Evolutionary conservation across 2,113 vertebrate species (phyloP).

Genomic region (Aix galericulata): DNA sequence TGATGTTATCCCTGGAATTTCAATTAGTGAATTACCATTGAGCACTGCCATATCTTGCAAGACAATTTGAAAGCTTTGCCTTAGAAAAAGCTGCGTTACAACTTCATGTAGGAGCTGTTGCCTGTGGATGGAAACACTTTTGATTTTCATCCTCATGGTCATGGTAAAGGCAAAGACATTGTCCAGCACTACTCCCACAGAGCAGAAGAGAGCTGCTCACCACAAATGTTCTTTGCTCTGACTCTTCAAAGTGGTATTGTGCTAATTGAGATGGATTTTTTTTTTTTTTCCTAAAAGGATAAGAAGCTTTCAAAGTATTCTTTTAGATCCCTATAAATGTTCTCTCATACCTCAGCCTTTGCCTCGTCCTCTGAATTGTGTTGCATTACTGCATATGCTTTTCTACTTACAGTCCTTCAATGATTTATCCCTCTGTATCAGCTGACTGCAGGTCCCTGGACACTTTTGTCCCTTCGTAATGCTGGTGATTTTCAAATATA

Average conservation of each 20-base stretch:
- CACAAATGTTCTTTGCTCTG: background rate
- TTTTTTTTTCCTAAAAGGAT: background rate
- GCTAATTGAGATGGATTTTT: background rate
- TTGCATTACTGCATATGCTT: background rate
- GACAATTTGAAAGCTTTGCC: background rate
- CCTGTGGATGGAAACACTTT: background rate
- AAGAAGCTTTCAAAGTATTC: background rate
- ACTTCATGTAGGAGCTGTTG: background rate
- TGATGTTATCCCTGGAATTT: background rate
- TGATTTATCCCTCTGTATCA: background rate
- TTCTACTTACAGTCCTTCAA: background rate
- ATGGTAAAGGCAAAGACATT: background rate
- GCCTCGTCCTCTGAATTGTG: background rate
- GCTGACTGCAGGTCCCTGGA: background rate
- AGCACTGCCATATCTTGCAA: background rate
- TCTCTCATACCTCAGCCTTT: background rate
- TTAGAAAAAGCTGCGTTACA: background rate
- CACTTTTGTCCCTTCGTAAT: background rate
- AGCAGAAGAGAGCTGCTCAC: background rate
- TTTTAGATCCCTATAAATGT: background rate
- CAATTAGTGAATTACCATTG: background rate
- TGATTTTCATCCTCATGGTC: background rate
- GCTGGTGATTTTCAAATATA: background rate
- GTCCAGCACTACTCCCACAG: background rate
- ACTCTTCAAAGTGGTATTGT: background rate